phyloP scores from a whole-genome alignment of 2,113 vertebrate genomes.

The Okapia johnstoni region DNA sequence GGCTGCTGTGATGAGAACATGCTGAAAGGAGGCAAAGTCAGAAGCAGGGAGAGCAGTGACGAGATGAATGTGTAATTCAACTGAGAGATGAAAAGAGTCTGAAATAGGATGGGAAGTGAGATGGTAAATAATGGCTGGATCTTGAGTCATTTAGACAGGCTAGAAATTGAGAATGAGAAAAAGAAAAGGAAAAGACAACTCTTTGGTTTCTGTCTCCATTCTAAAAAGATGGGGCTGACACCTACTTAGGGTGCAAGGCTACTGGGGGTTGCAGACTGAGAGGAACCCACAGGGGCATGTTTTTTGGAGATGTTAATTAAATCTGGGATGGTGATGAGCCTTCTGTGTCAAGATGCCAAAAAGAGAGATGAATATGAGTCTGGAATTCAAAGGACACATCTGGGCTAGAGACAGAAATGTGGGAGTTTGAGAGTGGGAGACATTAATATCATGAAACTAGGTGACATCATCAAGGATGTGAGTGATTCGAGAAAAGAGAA shows the following conservation, averaged over 20 bases:
- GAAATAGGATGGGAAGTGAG: neutral
- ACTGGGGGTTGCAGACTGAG: no score
- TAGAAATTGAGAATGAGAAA: neutral
- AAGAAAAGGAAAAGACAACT: neutral
- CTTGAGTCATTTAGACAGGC: neutral
- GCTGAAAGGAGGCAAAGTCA: neutral
- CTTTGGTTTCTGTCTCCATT: neutral
- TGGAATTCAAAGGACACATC: neutral
- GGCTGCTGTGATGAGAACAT: neutral
- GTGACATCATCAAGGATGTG: neutral
- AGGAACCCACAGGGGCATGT: neutral
- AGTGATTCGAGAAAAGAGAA: neutral
- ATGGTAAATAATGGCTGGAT: neutral
- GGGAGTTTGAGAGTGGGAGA: neutral
- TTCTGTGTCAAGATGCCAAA: neutral
- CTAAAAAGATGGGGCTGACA: neutral
- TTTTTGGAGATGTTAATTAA: neutral
- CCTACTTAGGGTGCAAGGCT: neutral
- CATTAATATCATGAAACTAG: neutral
- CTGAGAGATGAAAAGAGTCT: neutral
- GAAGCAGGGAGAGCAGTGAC: neutral
- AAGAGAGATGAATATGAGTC: neutral
- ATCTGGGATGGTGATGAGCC: neutral
- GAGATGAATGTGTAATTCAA: neutral
- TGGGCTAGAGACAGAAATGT: neutral